Base-by-base conservation (phyloP, 2,797 vertebrate species). In the Brachyalestes nurse region DNA sequence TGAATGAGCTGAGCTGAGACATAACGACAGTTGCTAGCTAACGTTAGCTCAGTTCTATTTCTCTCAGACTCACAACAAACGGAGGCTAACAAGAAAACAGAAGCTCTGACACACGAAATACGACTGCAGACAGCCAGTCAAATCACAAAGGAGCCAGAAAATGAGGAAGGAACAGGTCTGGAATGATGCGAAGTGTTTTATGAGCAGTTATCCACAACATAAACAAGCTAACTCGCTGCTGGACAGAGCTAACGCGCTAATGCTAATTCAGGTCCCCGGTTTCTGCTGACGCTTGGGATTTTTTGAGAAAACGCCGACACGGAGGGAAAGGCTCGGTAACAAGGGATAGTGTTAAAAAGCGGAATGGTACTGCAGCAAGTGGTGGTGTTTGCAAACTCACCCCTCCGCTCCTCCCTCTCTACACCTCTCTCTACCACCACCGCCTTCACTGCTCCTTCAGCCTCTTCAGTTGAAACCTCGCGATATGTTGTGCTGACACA, bases 361-460 rank as follows among this genome's bases (percentile, higher is more conserved):
- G 38, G 53, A 2, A 17, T 2, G 16, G 17, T n/a, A 0, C 28
- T 7, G 53, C 79, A 14, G 60, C 53, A 82, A 72, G 21, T 67
- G 23, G 2, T 8, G 82, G 79, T 80, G 73, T 87, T 86, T 79
- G 53, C 78, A 57, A 79, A 91, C 93, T 93, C 78, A 95, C 93
- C 91, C 83, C 85, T 88, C 87, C 53, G 23, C 67, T 88, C 83
- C 89, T 80, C 53, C 69, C 85, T 81, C 83, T 86, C 90, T 90
- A 80, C 83, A 88, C 81, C 62, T 65, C 75, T 72, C 87, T 87
- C 90, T 84, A 83, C 85, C 87, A 85, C 84, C 86, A 51, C 62
- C 77, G 73, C 77, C 80, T 84, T 78, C 77, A 67, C 72, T 49
- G 72, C 83, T 77, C 69, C 83, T 72, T 73, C 81, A 75, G 42